Conservation (phyloP, 2,113 vertebrate species). For the Chaetorhynchus papuensis region DNA sequence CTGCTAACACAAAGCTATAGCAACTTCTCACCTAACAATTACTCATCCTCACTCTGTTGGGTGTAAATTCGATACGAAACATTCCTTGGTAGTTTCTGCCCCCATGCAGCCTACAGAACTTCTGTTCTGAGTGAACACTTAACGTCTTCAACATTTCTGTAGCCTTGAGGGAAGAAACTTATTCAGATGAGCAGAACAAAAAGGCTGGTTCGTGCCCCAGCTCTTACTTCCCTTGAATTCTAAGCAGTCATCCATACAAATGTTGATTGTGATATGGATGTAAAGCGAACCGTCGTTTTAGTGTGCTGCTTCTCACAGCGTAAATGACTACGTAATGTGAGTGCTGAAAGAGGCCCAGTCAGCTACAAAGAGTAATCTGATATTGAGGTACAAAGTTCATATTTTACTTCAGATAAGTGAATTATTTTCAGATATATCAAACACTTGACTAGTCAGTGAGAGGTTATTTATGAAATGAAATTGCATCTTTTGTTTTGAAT, state of each 20-base stretch:
- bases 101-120: conserved; percentile 64
- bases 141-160: conserved; percentile 22
- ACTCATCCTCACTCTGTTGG: conserved; percentile 46
- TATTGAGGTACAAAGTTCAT: neutral
- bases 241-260: conserved; percentile 1
- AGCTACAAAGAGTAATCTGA: neutral
- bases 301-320: neutral
- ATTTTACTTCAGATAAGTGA: neutral
- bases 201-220: neutral
- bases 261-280: neutral
- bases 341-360: neutral
- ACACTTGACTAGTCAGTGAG: neutral
- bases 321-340: neutral
- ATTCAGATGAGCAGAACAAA: conserved; percentile 29
- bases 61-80: conserved; percentile 41
- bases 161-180: conserved; percentile 27
- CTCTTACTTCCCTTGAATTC: conserved; percentile 6
- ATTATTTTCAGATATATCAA: neutral
- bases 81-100: conserved; percentile 51
- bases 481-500: neutral
- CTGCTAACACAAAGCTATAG: conserved; percentile 32
- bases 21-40: conserved; percentile 59
- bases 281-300: neutral
- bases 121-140: conserved; percentile 49
- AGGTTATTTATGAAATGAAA: neutral